Evolutionary conservation across 2,797 vertebrate genomes (phyloP), one percentile per base, ranked within the genome.

Genomic region (Hippoglossus hippoglossus): DNA sequence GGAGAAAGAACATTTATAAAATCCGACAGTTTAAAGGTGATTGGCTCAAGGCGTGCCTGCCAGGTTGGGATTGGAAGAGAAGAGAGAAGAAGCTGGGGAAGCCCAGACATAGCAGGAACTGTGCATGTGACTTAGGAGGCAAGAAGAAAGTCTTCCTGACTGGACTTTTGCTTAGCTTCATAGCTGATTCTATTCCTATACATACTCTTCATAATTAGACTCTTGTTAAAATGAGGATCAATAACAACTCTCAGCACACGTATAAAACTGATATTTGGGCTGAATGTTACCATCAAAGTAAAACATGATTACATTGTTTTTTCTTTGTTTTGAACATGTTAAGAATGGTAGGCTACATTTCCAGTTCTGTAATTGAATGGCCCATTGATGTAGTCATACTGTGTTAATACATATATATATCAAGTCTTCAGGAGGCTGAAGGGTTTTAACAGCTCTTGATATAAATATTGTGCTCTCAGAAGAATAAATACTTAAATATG

Each of bases 381-480:
- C 11, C 58, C 15, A 0, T 72, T 60, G n/a, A 67, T 80, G 6
- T 34, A 65, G 64, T 69, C 41, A 67, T 49, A 66, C 47, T 56
- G 31, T 34, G 8, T 34, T 2, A 8, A 34, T 34, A 68, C 59
- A 66, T 21, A 52, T 62, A 19, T 21, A 61, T 52, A 31, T 63
- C 16, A 24, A 52, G 18, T 51, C 46, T 52, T 70, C n/a, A 1
- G 16, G 4, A 16, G 58, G 52, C 58, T 67, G 51, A 64, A 60
- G 34, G 46, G 16, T 49, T 70, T 77, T 49, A 67, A 55, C 56
- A 25, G 51, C 13, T 68, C 12, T 61, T 79, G 60, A 50, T 34
- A n/a, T 10, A 56, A 22, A 49, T 49, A 49, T 19, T 16, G 16
- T 47, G 18, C 6, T 19, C 13, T 70, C 51, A 55, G 0, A 50